Conservation (phyloP, 2,888 invertebrate genomes). For the Pteria penguin region DNA sequence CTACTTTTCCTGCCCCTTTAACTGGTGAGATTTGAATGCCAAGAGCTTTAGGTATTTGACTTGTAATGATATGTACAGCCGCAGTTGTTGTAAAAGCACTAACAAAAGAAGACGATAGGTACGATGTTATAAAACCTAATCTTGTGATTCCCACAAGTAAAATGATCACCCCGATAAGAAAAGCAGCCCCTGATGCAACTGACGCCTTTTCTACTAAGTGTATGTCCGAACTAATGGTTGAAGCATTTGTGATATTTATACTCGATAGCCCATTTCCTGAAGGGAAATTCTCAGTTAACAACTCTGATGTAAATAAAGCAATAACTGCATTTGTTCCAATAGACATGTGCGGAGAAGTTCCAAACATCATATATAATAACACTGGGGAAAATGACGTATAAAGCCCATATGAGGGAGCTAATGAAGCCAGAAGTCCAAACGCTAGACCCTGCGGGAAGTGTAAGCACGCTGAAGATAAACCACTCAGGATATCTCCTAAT, state of each 20-base stretch:
- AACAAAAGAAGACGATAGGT: slow-evolving; percentile 63
- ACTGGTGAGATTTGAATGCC: slow-evolving; percentile 50
- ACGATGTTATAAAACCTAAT: slow-evolving; percentile 63
- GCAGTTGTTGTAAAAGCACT: slow-evolving; percentile 69
- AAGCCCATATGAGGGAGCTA: slow-evolving; percentile 68
- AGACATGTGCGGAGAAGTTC: slow-evolving; percentile 67
- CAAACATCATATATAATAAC: slow-evolving; percentile 70
- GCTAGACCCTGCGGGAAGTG: slow-evolving; percentile 75
- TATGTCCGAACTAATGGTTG: background rate
- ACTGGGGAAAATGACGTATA: slow-evolving; percentile 70
- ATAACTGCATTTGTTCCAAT: slow-evolving; percentile 73
- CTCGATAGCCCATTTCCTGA: background rate
- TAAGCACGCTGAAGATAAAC: slow-evolving; percentile 70
- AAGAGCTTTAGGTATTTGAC: slow-evolving; percentile 59
- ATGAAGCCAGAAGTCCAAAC: slow-evolving; percentile 67
- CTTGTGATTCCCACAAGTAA: slow-evolving; percentile 56
- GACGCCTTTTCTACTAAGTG: slow-evolving; percentile 43
- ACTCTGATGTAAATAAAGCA: slow-evolving; percentile 67
- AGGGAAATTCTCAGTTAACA: background rate
- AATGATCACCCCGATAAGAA: slow-evolving; percentile 57
- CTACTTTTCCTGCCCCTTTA: slow-evolving; percentile 56
- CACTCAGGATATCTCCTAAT: slow-evolving; percentile 64
- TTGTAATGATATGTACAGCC: slow-evolving; percentile 64
- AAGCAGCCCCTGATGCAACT: slow-evolving; percentile 57
- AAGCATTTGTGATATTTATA: background rate